Base-by-base conservation (phyloP, 2,113 vertebrate genomes). In the Oreamnos americanus region DNA sequence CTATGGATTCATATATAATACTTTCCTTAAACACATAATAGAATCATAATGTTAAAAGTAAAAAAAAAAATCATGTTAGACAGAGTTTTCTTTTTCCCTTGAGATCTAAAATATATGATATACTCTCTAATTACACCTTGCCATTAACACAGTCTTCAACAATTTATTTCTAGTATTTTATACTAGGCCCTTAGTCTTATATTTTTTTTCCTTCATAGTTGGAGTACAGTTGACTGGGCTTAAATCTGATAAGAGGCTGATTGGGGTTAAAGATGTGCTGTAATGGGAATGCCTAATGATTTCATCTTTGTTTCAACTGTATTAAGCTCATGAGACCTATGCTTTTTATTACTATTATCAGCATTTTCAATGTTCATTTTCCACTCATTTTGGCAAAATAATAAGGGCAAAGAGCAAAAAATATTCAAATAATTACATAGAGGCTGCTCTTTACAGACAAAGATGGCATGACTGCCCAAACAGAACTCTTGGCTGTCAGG, bases 401-500 rank as follows among this genome's bases (percentile, higher is more conserved):
- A 97, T 97, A 96, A 98, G 97, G 98, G 97, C 98, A 98, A 98
- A 98, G 97, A 97, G 97, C 97, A 98, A 97, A 96, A 96, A 97
- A 92, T 78, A 94, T 78, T 97, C 96, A 96, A 97, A 98, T 98
- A 98, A 98, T 98, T 97, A 95, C 91, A 96, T 97, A 83, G 96
- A 98, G 94, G 87, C 96, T 98, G 97, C 95, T 98, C 71, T 86
- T 71, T 94, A 30, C 86, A 98, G 98, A 98, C 97, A 98, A 98
- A 98, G 98, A 98, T 98, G 98, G 98, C 98, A 98, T 97, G 91
- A 81, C 97, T 98, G 97, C 96, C 98, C 98, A 98, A 91, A 94
- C 97, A 98, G 98, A 98, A 97, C 97, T 98, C 98, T 98, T 98
- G 98, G 98, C 98, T 98, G 97, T 97, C 98, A 98, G 89, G 96